phyloP scores from a whole-genome alignment of 2,113 vertebrate species.

The Dasyornis broadbenti region DNA sequence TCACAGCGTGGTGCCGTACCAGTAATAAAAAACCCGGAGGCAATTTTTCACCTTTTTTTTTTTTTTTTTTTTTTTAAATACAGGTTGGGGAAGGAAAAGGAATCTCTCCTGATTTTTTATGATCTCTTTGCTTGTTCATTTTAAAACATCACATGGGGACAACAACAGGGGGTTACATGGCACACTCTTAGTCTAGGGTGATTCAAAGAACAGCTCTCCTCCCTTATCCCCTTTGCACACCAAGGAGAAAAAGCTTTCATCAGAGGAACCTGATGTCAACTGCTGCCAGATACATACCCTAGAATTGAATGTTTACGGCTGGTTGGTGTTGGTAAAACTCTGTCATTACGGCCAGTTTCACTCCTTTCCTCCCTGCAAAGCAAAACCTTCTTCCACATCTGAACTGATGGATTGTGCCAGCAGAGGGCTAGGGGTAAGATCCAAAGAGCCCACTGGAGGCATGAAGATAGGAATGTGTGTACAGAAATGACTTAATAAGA shows the following conservation, averaged over 20 bases:
- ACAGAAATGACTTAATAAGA: conserved; percentile 12
- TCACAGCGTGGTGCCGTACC: not conserved
- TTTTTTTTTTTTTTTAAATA: no score
- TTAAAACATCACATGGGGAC: not conserved
- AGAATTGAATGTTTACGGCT: not conserved
- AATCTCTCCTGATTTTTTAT: not conserved
- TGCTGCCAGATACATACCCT: not conserved
- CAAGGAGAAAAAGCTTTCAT: not conserved
- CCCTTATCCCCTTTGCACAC: not conserved
- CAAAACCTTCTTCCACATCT: not conserved
- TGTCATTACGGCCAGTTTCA: not conserved
- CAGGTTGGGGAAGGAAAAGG: not conserved
- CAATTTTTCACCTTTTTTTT: not conserved
- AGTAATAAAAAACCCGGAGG: not conserved
- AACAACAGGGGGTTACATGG: not conserved
- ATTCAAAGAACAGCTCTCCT: not conserved
- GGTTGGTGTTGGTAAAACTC: not conserved
- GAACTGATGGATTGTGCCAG: not conserved
- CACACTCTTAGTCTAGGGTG: not conserved
- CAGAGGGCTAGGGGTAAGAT: not conserved
- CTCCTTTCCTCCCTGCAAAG: not conserved
- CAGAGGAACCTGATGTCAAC: not conserved
- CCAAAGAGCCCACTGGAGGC: not conserved
- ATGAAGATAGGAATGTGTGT: not conserved
- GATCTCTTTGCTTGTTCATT: not conserved